phyloP scores from a whole-genome alignment of 2,888 invertebrate genomes.

The Parelbella ahira region DNA sequence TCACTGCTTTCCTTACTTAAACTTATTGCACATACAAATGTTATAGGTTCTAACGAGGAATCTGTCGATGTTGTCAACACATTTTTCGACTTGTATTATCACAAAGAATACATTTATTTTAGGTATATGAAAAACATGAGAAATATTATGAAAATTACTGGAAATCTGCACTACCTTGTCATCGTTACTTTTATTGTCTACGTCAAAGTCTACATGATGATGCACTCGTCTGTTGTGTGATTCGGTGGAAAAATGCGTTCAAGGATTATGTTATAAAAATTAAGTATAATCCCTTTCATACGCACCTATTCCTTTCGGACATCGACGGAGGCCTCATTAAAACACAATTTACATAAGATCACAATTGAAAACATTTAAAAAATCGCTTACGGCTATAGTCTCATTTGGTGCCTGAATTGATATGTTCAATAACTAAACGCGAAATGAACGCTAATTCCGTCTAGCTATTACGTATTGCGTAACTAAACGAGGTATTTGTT shows the following conservation, averaged over 20 bases:
- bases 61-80: slow-evolving; percentile 1
- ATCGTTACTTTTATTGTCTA: too few relatives aligned
- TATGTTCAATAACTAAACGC: slow-evolving; percentile 76
- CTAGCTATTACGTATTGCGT: slow-evolving; percentile 67
- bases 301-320: too few relatives aligned
- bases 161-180: too few relatives aligned
- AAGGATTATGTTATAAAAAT: too few relatives aligned
- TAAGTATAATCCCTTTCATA: too few relatives aligned
- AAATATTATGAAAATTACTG: too few relatives aligned
- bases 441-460: slow-evolving; percentile 68
- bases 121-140: too few relatives aligned
- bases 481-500: slow-evolving; percentile 78
- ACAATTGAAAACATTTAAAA: slow-evolving; percentile 60
- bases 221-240: too few relatives aligned
- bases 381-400: slow-evolving; percentile 72
- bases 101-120: too few relatives aligned
- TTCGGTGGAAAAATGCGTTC: too few relatives aligned
- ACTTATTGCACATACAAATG: slow-evolving; percentile 49
- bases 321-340: slow-evolving; percentile 31
- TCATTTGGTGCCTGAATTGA: slow-evolving; percentile 79
- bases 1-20: slow-evolving; percentile 46
- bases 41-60: slow-evolving; percentile 43
- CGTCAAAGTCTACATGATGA: too few relatives aligned
- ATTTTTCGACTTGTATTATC: too few relatives aligned
- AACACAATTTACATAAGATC: slow-evolving; percentile 48